Evolutionary conservation across 2,888 invertebrate species (phyloP), one percentile per base, ranked within the genome.

Genomic region (Lasioglossum lativentre): DNA sequence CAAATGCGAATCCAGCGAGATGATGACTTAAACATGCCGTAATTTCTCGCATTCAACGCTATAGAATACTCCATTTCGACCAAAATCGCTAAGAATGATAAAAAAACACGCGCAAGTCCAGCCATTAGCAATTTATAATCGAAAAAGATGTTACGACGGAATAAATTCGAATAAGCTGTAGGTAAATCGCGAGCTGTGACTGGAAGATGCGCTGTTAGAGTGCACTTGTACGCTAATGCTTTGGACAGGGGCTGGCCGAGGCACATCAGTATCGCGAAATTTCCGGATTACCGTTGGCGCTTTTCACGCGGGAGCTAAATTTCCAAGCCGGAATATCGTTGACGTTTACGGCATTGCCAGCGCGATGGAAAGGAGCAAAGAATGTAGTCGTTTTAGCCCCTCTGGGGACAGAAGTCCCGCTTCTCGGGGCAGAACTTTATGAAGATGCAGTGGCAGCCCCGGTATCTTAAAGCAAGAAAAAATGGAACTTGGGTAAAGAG

Each of bases 351-450:
- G 47, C 66, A 45, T 68, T 75, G 68, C 63, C 70, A 23, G 34
- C 30, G 78, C 77, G 45, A 56, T 34, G 71, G 78, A 45, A 78
- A 83, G 59, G 63, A 42, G 73, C 75, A 63, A 47, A 56, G 77
- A 78, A 77, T 79, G 72, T 79, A 75, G 92, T 92, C 90, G 90
- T 90, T 90, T 86, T 85, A 78, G 86, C 84, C 88, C 92, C 90
- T 84, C 86, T 40, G 86, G 89, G 90, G 85, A 86, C 63, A 66
- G 59, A 42, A 78, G 77, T 63, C 59, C 71, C n/a, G n/a, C 72
- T 80, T 76, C 66, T 68, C 30, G 66, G 34, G 70, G 63, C 74
- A 56, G 40, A 72, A 80, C 71, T 82, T 75, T 73, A 76, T 75
- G 63, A 52, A 74, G 79, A 74, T 63, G 74, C 80, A 80, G 72